A percentile compares a stretch with the other conserved stretches of the same genome.
phyloP scores from a whole-genome alignment of 2,888 invertebrate genomes.

The Eilema sororculum region DNA sequence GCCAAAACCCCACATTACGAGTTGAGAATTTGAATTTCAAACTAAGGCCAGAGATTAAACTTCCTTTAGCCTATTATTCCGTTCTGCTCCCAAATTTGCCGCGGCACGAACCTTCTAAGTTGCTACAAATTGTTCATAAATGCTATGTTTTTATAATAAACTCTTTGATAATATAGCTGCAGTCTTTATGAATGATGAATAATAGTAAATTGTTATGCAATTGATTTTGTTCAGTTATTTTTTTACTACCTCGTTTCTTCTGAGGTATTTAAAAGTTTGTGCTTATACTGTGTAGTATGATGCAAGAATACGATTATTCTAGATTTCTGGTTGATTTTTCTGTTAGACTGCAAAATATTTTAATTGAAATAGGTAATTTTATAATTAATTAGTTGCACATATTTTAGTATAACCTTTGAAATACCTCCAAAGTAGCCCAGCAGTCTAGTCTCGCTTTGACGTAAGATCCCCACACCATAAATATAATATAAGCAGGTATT shows the following conservation, averaged over 20 bases:
- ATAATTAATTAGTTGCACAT: too few species aligned
- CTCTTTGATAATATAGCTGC: not conserved
- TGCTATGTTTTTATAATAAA: constrained; percentile 21
- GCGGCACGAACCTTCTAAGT: constrained; percentile 44
- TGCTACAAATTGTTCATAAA: constrained; percentile 21
- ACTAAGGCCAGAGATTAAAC: constrained; percentile 53
- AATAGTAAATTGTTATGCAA: not conserved
- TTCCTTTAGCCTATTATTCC: constrained; percentile 47
- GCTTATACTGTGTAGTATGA: too few species aligned
- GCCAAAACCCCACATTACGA: constrained; percentile 45
- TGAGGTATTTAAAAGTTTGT: too few species aligned
- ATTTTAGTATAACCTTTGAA: too few species aligned
- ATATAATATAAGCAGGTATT: not conserved
- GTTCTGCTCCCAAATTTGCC: constrained; percentile 50
- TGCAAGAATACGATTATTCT: too few species aligned
- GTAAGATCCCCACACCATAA: not conserved
- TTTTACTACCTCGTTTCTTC: not conserved
- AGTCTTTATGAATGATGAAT: not conserved
- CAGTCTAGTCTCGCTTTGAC: not conserved
- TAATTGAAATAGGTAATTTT: too few species aligned
- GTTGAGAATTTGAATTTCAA: constrained; percentile 59
- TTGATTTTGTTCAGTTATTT: not conserved
- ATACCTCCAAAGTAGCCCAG: too few species aligned
- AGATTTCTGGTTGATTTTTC: too few species aligned
- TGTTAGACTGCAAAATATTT: too few species aligned